Evolutionary conservation across 1,140 invertebrate species (phyloP), one percentile per base, ranked within the genome.

Genomic region (Drosophila bifasciata): DNA sequence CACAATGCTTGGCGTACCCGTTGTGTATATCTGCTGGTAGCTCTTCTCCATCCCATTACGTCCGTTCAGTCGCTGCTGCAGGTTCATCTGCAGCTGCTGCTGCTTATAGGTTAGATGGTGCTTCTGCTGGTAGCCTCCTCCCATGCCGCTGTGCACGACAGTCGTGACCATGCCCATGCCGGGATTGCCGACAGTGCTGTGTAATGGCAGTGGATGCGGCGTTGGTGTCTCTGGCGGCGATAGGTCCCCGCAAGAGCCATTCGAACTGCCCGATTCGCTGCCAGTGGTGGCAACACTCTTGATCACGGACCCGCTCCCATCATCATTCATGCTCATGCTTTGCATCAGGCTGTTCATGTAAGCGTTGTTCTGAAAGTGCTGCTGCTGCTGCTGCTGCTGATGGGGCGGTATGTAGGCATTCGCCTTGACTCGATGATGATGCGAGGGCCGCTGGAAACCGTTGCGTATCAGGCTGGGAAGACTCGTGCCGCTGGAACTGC

Each of bases 151-250:
- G 60, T 75, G 70, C 17, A 84, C 36, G 8, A 66, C 66, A 25
- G 69, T 66, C 16, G 68, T 71, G 11, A 62, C 44, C 45, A 61
- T 71, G 56, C 49, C 66, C 56, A 64, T 77, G n/a, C 61, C 43
- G 3, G 23, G 69, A n/a, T 52, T 36, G 9, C 32, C 71, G 8
- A 62, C 79, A 19, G 74, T 40, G 41, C 43, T 66, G 57, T 75
- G 64, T n/a, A 77, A 19, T 16, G 70, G 50, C 70, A 74, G 45
- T 48, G 71, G 39, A n/a, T 74, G 41, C 46, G 70, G 71, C 15
- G 84, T 90, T 43, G 91, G 90, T 23, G 91, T 90, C 66, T 90
- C 88, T 32, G 91, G 91, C 46, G 91, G 91, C 44, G 91, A 84
- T 48, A 81, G 70, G 28, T 92, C 91, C 5, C 86, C 90, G 17